These are phyloP conservation scores for Falco naumanni DNA, from an alignment of 2,797 vertebrate species.

Conservation along the genomic window DNA sequence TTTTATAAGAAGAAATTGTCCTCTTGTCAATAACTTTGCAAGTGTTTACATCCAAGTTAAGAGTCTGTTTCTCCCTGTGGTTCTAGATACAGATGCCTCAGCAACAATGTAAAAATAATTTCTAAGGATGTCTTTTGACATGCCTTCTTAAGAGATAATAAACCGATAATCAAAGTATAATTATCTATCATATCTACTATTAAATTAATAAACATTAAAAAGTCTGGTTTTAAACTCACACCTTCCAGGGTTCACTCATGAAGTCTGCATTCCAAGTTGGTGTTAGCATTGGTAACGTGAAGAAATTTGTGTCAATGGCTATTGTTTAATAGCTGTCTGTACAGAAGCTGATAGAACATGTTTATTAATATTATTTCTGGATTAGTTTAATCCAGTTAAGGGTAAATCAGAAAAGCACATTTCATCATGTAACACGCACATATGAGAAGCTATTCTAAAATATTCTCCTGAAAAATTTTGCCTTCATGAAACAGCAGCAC, in stretches of 20 bases:
- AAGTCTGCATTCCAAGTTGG: not conserved
- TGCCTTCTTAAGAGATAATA: not conserved
- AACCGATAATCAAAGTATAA: not conserved
- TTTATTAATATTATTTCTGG: not conserved
- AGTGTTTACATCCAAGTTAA: not conserved
- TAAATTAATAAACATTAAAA: not conserved
- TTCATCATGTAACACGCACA: fast-evolving
- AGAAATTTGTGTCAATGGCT: not conserved
- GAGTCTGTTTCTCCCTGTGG: not conserved
- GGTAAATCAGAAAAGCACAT: not conserved
- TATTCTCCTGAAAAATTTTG: not conserved
- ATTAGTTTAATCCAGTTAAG: not conserved
- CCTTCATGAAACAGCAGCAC: not conserved
- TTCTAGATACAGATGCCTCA: not conserved
- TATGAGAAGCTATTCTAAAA: not conserved
- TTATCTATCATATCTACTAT: not conserved
- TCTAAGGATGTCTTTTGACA: not conserved
- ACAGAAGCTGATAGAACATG: not conserved
- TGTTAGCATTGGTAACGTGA: not conserved
- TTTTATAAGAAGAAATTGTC: not conserved
- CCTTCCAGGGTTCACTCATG: not conserved
- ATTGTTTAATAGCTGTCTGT: not conserved
- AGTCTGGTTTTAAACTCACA: not conserved
- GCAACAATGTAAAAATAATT: not conserved
- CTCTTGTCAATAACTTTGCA: not conserved